Conservation (phyloP, 1,140 invertebrate genomes). For the Brachionus asplanchnoidis region DNA sequence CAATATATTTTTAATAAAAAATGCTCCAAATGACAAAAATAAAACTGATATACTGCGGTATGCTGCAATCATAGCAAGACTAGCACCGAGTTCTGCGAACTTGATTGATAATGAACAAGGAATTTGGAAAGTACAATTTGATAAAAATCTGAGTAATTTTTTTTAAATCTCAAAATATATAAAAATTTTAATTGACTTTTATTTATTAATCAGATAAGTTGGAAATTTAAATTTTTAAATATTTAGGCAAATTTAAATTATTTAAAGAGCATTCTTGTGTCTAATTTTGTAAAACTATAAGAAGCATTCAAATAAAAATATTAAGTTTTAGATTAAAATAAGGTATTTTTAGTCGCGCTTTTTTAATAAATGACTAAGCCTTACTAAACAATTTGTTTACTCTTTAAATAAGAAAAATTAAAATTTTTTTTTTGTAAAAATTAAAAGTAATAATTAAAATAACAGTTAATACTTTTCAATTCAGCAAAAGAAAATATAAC, state of each 20-base stretch:
- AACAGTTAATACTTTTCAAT: too few relatives aligned
- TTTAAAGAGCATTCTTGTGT: too few relatives aligned
- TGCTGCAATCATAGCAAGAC: neutral
- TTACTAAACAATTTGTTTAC: too few relatives aligned
- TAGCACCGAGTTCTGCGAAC: neutral
- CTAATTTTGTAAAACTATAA: too few relatives aligned
- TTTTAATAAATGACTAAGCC: too few relatives aligned
- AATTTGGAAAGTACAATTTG: neutral
- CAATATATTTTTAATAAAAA: neutral
- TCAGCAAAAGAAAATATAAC: too few relatives aligned
- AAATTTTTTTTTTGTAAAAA: too few relatives aligned
- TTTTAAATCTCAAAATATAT: neutral
- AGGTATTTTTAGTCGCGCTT: too few relatives aligned
- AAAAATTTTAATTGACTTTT: neutral
- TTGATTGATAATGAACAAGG: neutral
- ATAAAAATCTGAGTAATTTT: neutral
- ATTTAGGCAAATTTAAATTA: neutral
- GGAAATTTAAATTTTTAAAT: neutral
- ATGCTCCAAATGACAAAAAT: neutral
- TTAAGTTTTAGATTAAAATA: too few relatives aligned
- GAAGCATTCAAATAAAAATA: too few relatives aligned
- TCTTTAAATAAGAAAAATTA: too few relatives aligned
- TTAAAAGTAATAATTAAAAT: too few relatives aligned
- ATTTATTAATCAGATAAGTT: neutral
- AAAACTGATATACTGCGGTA: neutral